phyloP scores from a whole-genome alignment of 2,113 vertebrate species.

The Nesoenas mayeri region DNA sequence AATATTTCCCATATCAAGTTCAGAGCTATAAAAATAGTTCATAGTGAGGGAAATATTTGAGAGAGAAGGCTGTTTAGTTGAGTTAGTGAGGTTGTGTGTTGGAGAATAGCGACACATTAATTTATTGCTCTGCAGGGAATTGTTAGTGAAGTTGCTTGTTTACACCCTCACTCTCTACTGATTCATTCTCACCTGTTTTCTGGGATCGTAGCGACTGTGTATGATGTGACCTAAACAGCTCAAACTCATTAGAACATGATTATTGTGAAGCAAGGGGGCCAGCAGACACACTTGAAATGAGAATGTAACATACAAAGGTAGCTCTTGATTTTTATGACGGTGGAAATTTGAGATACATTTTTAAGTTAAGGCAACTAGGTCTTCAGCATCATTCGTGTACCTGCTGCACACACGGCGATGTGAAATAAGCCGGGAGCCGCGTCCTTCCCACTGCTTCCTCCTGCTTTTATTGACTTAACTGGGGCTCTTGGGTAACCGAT shows the following conservation, averaged over 20 bases:
- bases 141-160: background rate
- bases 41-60: background rate
- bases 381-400: background rate
- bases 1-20: slow-evolving; percentile 25
- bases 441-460: background rate
- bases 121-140: slow-evolving; percentile 15
- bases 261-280: background rate
- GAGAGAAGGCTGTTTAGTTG: background rate
- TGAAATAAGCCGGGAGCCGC: background rate
- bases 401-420: background rate
- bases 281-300: background rate
- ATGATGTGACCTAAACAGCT: background rate
- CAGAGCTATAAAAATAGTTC: background rate
- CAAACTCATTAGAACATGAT: background rate
- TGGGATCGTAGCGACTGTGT: background rate
- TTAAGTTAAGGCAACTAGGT: background rate
- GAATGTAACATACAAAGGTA: background rate
- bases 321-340: background rate
- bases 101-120: background rate
- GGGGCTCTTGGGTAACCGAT: background rate
- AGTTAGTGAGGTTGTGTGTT: background rate
- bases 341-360: background rate
- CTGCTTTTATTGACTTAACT: slow-evolving; percentile 33
- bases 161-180: background rate
- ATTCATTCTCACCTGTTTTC: slow-evolving; percentile 17